Evolutionary conservation across 2,888 invertebrate species (phyloP).

Genomic region (Drosophila tripunctata): DNA sequence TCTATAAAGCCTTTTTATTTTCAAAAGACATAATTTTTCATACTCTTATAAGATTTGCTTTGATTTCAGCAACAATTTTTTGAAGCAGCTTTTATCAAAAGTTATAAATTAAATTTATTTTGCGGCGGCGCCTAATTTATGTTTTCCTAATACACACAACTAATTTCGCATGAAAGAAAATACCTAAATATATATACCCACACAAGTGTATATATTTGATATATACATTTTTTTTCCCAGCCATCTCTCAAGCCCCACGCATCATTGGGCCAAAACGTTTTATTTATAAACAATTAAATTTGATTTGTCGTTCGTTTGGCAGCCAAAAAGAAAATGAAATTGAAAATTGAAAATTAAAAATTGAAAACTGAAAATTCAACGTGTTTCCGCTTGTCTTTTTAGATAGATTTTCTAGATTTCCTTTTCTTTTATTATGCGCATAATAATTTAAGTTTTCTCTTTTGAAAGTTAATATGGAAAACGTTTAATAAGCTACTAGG

Average conservation of each 20-base stretch:
- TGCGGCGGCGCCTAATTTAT: conserved; percentile 67
- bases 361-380: conserved; percentile 40
- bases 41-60: conserved; percentile 29
- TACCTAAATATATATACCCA: conserved; percentile 13
- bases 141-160: conserved; percentile 72
- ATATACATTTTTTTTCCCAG: conserved; percentile 5
- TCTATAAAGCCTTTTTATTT: conserved; percentile 7
- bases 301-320: conserved; percentile 72
- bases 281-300: conserved; percentile 80
- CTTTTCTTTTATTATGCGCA: conserved; percentile 24
- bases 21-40: conserved; percentile 24
- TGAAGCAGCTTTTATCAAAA: conserved; percentile 60
- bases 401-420: not conserved
- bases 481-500: too few relatives aligned
- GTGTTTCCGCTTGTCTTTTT: conserved; percentile 50
- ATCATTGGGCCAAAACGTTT: conserved; percentile 75
- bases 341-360: conserved; percentile 42
- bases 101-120: conserved; percentile 71
- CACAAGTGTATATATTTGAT: conserved; percentile 13
- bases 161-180: conserved; percentile 62
- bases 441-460: too few relatives aligned
- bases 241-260: conserved; percentile 27
- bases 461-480: too few relatives aligned
- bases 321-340: conserved; percentile 38
- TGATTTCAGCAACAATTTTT: conserved; percentile 50